Evolutionary conservation across 1,140 invertebrate genomes (phyloP).

Genomic region (Steinernema feltiae): DNA sequence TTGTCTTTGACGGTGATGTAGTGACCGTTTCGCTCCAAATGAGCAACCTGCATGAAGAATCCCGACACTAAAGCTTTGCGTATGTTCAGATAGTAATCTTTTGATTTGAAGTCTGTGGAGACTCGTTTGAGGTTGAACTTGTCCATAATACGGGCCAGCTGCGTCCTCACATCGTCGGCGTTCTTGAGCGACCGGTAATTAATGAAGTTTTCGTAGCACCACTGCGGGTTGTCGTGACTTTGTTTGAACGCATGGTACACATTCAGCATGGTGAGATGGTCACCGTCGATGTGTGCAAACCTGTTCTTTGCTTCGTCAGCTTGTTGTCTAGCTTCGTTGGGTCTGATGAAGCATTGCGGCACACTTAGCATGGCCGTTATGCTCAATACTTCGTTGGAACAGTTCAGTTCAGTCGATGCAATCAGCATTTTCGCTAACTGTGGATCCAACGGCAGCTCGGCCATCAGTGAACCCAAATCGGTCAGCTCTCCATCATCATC

Average conservation of each 20-base stretch:
- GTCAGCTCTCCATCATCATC: constrained; percentile 95
- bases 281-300: constrained; percentile 98
- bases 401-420: constrained; percentile 83
- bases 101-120: constrained; percentile 95
- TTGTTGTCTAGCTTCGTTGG: constrained; percentile 95
- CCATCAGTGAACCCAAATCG: constrained; percentile 95
- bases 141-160: constrained; percentile 78
- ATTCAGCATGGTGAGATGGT: constrained; percentile 88
- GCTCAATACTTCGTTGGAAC: constrained; percentile 97
- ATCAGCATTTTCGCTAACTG: constrained; percentile 98
- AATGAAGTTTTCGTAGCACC: constrained; percentile 99
- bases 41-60: constrained; percentile 98
- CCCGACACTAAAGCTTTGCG: constrained; percentile 92
- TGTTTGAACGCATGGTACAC: constrained; percentile 98
- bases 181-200: constrained; percentile 96
- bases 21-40: constrained; percentile 87
- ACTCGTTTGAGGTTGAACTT: constrained; percentile 77
- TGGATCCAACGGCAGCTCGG: constrained; percentile 97
- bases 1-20: constrained; percentile 99
- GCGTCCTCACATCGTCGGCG: constrained; percentile 76
- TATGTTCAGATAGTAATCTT: constrained; percentile 98
- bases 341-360: constrained; percentile 97
- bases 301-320: constrained; percentile 98
- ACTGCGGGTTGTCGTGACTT: constrained; percentile 89
- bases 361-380: constrained; percentile 99